Evolutionary conservation across 2,888 invertebrate genomes (phyloP), one percentile per base, ranked within the genome.

Genomic region (Ectobius pallidus): DNA sequence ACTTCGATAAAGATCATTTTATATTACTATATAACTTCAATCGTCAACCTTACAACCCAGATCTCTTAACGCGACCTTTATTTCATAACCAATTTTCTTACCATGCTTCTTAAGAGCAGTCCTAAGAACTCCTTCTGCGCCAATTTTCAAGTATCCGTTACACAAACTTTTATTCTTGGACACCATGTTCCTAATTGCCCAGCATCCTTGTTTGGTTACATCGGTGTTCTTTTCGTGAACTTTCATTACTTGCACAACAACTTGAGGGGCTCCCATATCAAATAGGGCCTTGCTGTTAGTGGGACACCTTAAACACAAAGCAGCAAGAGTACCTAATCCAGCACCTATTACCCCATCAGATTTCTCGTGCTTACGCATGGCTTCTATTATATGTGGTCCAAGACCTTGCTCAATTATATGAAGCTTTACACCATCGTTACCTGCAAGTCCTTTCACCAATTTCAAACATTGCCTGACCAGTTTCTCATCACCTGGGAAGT

Each of bases 181-280:
- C 0, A 95, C 94, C 89, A 96, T 91, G 81, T 96, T 96, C 62
- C 96, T 87, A 34, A 96, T 89, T 0, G 95, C 94, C 92, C 95
- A 94, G 79, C 94, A 92, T 0, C 89, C 94, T 79, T 92, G 90
- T 84, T 91, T 92, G n/a, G n/a, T n/a, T n/a, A 92, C 85, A 55
- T 81, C 83, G 70, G 87, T 84, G 77, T 89, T 87, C 6, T 88
- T 85, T 0, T 87, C 86, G 82, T 95, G 93, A 32, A 87, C 81
- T 79, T 91, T 91, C 87, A 96, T 88, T 9, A 88, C 86, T 70
- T 91, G 89, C 0, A 93, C 84, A 3, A 96, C 89, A 0, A 89
- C 85, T 69, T 91, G 89, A 0, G 93, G 88, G 0, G 90, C 90
- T 0, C 91, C 92, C 62, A 87, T 88, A 52, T 92, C 91, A 76